phyloP scores from a whole-genome alignment of 2,113 vertebrate species.

The Setophaga kirtlandii region DNA sequence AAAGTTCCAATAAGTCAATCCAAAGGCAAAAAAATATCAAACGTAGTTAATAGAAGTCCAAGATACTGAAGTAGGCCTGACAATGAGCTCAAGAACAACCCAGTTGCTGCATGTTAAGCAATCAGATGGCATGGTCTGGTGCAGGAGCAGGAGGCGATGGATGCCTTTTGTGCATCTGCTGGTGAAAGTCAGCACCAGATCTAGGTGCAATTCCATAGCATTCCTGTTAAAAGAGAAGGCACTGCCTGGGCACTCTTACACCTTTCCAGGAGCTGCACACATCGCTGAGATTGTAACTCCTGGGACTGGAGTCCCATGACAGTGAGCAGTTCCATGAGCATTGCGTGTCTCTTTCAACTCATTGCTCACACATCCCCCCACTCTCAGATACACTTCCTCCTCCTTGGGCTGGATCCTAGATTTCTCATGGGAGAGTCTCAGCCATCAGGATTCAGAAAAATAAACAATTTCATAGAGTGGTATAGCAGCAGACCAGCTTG shows the following conservation, averaged over 20 bases:
- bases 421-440: not conserved
- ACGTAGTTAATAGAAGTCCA: not conserved
- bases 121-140: not conserved
- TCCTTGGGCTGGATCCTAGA: not conserved
- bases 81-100: not conserved
- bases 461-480: not conserved
- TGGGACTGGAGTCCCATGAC: not conserved
- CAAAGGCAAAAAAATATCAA: not conserved
- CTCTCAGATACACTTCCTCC: not conserved
- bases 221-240: not conserved
- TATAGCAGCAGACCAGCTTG: not conserved
- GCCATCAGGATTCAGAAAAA: not conserved
- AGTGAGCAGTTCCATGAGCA: not conserved
- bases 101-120: not conserved
- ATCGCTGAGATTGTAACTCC: not conserved
- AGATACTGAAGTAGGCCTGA: not conserved
- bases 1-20: not conserved
- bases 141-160: not conserved
- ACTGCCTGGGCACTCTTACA: not conserved
- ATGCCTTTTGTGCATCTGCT: not conserved
- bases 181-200: not conserved
- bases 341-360: not conserved
- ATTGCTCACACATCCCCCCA: accelerated
- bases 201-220: not conserved
- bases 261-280: not conserved